Evolutionary conservation across 2,888 invertebrate species (phyloP).

Genomic region (Agriopis marginaria): DNA sequence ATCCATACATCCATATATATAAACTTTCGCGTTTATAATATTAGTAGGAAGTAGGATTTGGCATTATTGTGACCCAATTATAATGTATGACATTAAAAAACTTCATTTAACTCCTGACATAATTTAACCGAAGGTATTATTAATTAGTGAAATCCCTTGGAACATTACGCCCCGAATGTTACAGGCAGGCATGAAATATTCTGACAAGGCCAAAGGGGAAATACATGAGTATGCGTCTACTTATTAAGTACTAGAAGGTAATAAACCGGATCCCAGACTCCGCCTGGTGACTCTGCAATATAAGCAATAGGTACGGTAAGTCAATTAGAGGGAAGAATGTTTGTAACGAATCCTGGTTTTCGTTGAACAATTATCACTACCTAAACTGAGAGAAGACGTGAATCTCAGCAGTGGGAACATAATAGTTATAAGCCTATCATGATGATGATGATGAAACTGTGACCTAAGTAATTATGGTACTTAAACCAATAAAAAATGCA

Average conservation of each 20-base stretch:
- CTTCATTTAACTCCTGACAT: constrained; percentile 21
- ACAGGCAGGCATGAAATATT: constrained; percentile 42
- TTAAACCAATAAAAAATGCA: too few species aligned
- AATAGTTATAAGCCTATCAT: too few species aligned
- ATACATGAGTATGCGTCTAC: constrained; percentile 21
- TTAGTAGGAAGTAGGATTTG: too few species aligned
- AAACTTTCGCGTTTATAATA: too few species aligned
- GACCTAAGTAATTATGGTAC: too few species aligned
- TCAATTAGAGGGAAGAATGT: not conserved
- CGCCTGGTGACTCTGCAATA: not conserved
- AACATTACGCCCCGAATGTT: constrained; percentile 44
- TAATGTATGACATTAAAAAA: not conserved
- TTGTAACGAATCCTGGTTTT: not conserved
- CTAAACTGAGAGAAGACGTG: not conserved
- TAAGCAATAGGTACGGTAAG: not conserved
- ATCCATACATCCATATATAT: too few species aligned
- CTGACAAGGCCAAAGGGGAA: constrained; percentile 38
- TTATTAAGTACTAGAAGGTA: constrained; percentile 15
- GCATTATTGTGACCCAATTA: not conserved
- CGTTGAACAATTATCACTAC: not conserved
- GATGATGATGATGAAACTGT: too few species aligned
- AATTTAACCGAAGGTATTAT: constrained; percentile 43
- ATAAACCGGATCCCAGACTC: not conserved
- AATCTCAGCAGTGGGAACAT: too few species aligned
- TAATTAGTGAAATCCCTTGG: constrained; percentile 47